Conservation (phyloP, 2,888 invertebrate genomes). For the Rhynchonema sp. region DNA sequence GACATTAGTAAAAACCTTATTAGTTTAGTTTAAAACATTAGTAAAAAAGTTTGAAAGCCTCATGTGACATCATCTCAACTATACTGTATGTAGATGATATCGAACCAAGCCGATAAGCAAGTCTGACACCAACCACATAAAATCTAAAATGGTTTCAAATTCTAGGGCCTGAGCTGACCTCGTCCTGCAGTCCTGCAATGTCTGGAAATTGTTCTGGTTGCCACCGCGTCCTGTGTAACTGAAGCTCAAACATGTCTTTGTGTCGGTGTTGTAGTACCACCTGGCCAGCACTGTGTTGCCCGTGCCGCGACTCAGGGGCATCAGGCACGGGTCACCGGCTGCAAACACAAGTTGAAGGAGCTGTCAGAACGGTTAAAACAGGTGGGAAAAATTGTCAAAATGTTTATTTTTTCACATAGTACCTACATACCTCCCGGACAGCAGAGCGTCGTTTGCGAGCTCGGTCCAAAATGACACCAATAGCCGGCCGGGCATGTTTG, state of each 20-base stretch:
- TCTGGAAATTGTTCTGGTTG: conserved; percentile 6
- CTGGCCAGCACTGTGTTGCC: conserved; percentile 23
- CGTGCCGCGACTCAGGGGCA: conserved; percentile 22
- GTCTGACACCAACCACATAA: too few relatives aligned
- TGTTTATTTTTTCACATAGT: too few relatives aligned
- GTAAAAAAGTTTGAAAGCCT: too few relatives aligned
- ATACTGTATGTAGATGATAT: too few relatives aligned
- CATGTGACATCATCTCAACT: too few relatives aligned
- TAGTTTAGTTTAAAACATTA: too few relatives aligned
- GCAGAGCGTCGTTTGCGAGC: conserved; percentile 5
- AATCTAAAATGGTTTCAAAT: too few relatives aligned
- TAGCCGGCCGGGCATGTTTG: conserved; percentile 5
- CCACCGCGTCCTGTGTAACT: conserved; percentile 10
- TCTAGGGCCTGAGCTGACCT: too few relatives aligned
- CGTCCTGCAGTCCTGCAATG: background rate
- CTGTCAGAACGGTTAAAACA: background rate
- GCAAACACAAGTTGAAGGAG: background rate
- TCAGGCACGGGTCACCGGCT: conserved; percentile 22
- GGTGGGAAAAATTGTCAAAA: background rate
- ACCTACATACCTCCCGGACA: conserved; percentile 8
- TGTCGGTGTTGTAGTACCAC: conserved; percentile 15
- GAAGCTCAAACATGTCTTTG: conserved; percentile 11
- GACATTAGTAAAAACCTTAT: too few relatives aligned
- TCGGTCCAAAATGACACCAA: conserved; percentile 8
- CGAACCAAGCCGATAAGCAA: too few relatives aligned